A percentile compares a stretch with the other conserved stretches of the same genome.
phyloP scores from a whole-genome alignment of 1,140 invertebrate genomes.

The Eurytemora carolleeae region DNA sequence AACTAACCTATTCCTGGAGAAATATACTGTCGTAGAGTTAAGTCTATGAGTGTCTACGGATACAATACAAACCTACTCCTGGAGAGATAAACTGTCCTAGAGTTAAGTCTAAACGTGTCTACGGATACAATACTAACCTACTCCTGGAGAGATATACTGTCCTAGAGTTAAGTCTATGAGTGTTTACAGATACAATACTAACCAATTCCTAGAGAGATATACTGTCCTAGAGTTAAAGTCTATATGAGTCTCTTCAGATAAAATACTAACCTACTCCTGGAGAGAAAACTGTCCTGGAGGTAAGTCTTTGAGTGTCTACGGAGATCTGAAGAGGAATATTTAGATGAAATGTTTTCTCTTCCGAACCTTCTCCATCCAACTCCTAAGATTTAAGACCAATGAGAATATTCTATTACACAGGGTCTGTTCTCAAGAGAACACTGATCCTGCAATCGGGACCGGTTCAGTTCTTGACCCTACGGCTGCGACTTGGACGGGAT shows the following conservation, averaged over 20 bases:
- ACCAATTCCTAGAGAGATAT: neutral
- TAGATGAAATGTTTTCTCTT: neutral
- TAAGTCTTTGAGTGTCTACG: neutral
- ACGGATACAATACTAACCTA: neutral
- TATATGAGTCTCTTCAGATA: neutral
- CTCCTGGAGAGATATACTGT: neutral
- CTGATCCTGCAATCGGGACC: too few species aligned
- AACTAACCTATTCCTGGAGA: too few species aligned
- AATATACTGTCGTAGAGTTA: too few species aligned
- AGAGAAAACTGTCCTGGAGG: neutral
- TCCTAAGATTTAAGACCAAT: too few species aligned
- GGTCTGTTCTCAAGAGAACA: too few species aligned
- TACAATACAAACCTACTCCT: too few species aligned
- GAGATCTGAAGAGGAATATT: neutral
- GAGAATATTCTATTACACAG: too few species aligned
- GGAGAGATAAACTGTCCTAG: too few species aligned
- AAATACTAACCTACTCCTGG: neutral
- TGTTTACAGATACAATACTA: neutral
- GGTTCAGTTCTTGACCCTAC: too few species aligned
- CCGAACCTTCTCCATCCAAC: neutral
- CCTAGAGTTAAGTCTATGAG: neutral
- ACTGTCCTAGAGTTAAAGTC: neutral
- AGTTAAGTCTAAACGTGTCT: neutral
- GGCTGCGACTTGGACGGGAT: too few species aligned
- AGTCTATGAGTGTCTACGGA: too few species aligned